phyloP scores from a whole-genome alignment of 2,113 vertebrate genomes.

The Hyaena hyaena region DNA sequence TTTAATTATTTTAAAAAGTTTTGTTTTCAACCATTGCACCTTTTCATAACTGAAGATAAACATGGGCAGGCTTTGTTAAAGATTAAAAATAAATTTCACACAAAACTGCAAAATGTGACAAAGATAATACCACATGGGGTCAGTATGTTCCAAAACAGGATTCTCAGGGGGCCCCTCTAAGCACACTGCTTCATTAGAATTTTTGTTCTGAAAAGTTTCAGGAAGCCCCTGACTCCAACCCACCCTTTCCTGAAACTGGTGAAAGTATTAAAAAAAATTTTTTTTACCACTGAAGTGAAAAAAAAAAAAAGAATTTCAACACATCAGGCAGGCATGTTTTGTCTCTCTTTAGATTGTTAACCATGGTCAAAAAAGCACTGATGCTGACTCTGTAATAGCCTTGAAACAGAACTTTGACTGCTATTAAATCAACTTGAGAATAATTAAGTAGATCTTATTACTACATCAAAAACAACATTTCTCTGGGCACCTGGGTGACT shows the following conservation, averaged over 20 bases:
- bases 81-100: slow-evolving; percentile 90
- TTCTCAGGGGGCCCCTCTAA: slow-evolving; percentile 88
- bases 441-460: background rate
- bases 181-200: slow-evolving; percentile 82
- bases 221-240: slow-evolving; percentile 89
- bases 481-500: background rate
- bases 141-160: slow-evolving; percentile 89
- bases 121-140: slow-evolving; percentile 88
- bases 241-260: slow-evolving; percentile 90
- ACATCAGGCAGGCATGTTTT: background rate
- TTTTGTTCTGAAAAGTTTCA: slow-evolving; percentile 86
- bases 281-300: slow-evolving; percentile 60
- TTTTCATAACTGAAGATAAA: slow-evolving; percentile 88
- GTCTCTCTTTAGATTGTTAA: background rate
- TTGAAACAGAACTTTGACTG: background rate
- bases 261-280: slow-evolving; percentile 83
- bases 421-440: background rate
- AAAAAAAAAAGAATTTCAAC: slow-evolving; percentile 47
- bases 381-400: slow-evolving; percentile 16
- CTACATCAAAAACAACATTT: background rate
- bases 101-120: slow-evolving; percentile 86
- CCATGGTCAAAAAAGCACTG: background rate
- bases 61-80: slow-evolving; percentile 87
- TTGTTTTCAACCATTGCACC: slow-evolving; percentile 88
- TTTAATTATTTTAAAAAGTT: slow-evolving; percentile 89